Evolutionary conservation across 1,140 invertebrate species (phyloP).

Genomic region (Bactericera cockerelli): DNA sequence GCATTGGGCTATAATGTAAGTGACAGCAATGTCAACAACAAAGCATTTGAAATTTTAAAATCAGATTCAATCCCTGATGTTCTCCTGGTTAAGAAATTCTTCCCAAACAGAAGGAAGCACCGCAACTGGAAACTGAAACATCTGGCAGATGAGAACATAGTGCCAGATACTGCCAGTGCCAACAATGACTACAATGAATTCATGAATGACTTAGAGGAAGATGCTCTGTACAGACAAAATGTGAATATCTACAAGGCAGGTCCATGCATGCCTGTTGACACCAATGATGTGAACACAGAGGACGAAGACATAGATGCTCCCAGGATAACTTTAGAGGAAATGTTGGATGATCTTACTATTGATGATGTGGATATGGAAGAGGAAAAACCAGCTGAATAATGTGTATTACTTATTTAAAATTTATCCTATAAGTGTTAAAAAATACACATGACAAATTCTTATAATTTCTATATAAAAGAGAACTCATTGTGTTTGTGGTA

Average conservation of each 20-base stretch:
- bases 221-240: slow-evolving; percentile 69
- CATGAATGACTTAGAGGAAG: slow-evolving; percentile 94
- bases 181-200: slow-evolving; percentile 76
- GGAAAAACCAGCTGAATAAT: slow-evolving; percentile 11
- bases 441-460: too few species aligned
- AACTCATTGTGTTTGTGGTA: too few species aligned
- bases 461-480: too few species aligned
- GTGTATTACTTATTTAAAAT: slow-evolving; percentile 10
- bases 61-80: slow-evolving; percentile 66
- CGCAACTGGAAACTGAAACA: slow-evolving; percentile 90
- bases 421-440: too few species aligned
- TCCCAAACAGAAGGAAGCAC: slow-evolving; percentile 53
- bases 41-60: slow-evolving; percentile 68
- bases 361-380: slow-evolving; percentile 56
- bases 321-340: slow-evolving; percentile 83
- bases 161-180: background rate
- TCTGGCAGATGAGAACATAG: slow-evolving; percentile 41
- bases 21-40: slow-evolving; percentile 82
- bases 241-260: slow-evolving; percentile 84
- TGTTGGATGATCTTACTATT: slow-evolving; percentile 87
- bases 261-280: slow-evolving; percentile 22
- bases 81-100: slow-evolving; percentile 85
- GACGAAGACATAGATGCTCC: slow-evolving; percentile 60
- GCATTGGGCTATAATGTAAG: slow-evolving; percentile 74
- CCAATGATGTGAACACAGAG: slow-evolving; percentile 28